Evolutionary conservation across 2,888 invertebrate genomes (phyloP), one percentile per base, ranked within the genome.

Genomic region (Clostera curtula): DNA sequence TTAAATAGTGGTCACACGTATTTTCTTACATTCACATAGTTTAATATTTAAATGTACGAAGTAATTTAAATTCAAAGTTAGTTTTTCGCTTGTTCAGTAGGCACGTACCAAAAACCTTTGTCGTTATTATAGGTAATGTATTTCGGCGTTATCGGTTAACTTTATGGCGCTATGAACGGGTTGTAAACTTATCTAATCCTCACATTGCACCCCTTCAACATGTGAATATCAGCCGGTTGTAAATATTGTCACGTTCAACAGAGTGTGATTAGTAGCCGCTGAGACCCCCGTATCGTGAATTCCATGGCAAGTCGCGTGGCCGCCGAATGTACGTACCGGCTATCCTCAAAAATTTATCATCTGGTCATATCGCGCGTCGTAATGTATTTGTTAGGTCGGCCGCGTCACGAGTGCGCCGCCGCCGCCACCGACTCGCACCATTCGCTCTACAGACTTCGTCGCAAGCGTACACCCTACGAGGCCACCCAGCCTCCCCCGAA

Each of bases 321-420:
- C 54, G 45, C 49, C 64, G 71, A 68, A 65, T 73, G 75, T 51
- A 54, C 59, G 54, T 41, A 50, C 44, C 58, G 72, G 64, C 64
- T 67, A 69, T 70, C 70, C 69, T 72, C 62, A 59, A 66, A 69
- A 61, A 65, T 58, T 57, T 74, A 71, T 73, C 66, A 61, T 57
- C 31, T 34, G 49, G 50, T 47, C 51, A 46, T 71, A 68, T 71
- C 64, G 64, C 58, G 67, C 54, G 55, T 56, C 56, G 45, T 58
- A 56, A 66, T 57, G 56, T 57, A 41, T 56, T 53, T 64, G 60
- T 67, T 66, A 65, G 63, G 59, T 64, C 54, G 56, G 61, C 60
- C 66, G 65, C 73, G 71, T 69, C 59, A 70, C 66, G 66, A 73
- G 65, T 72, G 76, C 77, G 74, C 76, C 74, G 73, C 61, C 68